Evolutionary conservation across 2,797 vertebrate genomes (phyloP).

Genomic region (Lycodopsis pacificus): DNA sequence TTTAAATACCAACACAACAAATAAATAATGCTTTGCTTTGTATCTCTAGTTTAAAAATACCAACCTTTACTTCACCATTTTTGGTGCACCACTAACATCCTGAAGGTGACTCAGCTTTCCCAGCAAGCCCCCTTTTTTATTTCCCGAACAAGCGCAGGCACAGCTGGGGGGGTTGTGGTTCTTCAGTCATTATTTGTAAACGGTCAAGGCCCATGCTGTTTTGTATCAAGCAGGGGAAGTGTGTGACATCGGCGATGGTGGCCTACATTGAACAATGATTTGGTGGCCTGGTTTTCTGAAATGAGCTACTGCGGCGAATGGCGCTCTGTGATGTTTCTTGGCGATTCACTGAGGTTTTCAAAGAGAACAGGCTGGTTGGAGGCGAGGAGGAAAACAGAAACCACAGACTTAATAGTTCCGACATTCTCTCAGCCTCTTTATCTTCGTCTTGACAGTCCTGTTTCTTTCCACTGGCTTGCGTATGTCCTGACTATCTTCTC

Average conservation of each 20-base stretch:
- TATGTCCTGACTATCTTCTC: slow-evolving; percentile 5
- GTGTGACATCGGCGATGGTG: slow-evolving; percentile 68
- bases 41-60: not conserved
- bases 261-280: slow-evolving; percentile 69
- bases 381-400: slow-evolving; percentile 21
- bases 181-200: slow-evolving; percentile 41
- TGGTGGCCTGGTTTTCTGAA: slow-evolving; percentile 55
- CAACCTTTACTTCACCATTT: not conserved
- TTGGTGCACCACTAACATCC: slow-evolving; percentile 25
- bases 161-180: slow-evolving; percentile 52
- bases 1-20: not conserved
- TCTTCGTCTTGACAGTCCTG: slow-evolving; percentile 22
- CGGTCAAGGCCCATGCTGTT: slow-evolving; percentile 54
- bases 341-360: slow-evolving; percentile 53
- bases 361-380: slow-evolving; percentile 34
- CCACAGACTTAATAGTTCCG: slow-evolving; percentile 49
- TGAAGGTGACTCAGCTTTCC: slow-evolving; percentile 60
- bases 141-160: slow-evolving; percentile 13
- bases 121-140: slow-evolving; percentile 39
- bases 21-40: not conserved
- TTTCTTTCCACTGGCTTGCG: slow-evolving; percentile 31
- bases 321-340: slow-evolving; percentile 44
- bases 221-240: slow-evolving; percentile 44
- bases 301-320: slow-evolving; percentile 51
- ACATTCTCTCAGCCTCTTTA: slow-evolving; percentile 47